Conservation (phyloP, 2,888 invertebrate genomes). For the Anoncus sp. region DNA sequence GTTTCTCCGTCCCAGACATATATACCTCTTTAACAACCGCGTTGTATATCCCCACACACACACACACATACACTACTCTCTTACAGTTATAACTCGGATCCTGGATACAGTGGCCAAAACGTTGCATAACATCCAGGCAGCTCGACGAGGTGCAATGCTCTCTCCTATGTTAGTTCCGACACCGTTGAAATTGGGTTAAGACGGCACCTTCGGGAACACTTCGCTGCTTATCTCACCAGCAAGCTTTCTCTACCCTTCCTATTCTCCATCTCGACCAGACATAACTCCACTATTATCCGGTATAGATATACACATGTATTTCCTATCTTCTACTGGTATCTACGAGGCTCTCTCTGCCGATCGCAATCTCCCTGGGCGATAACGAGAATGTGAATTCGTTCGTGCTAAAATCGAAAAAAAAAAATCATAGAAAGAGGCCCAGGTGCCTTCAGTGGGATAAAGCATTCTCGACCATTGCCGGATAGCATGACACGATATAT, state of each 20-base stretch:
- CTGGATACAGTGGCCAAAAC: slow-evolving; percentile 60
- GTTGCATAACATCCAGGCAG: slow-evolving; percentile 69
- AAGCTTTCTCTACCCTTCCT: slow-evolving; percentile 19
- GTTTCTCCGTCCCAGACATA: slow-evolving; percentile 34
- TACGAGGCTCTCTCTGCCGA: slow-evolving; percentile 10
- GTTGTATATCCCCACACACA: slow-evolving; percentile 25
- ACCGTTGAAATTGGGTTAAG: slow-evolving; percentile 79
- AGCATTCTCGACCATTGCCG: slow-evolving; percentile 12
- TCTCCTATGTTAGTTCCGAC: slow-evolving; percentile 72
- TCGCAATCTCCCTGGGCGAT: slow-evolving; percentile 39
- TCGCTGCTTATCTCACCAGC: slow-evolving; percentile 75
- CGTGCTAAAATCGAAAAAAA: slow-evolving; percentile 13
- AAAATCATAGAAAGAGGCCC: slow-evolving; percentile 5
- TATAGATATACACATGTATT: slow-evolving; percentile 14
- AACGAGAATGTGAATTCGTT: slow-evolving; percentile 44
- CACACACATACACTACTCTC: slow-evolving; percentile 5
- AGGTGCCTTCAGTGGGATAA: background rate
- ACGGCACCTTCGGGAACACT: slow-evolving; percentile 78
- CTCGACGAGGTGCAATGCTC: slow-evolving; percentile 38
- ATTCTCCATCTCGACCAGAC: slow-evolving; percentile 50
- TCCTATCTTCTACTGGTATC: slow-evolving; percentile 8
- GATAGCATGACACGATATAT: slow-evolving; percentile 10
- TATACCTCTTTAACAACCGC: slow-evolving; percentile 44
- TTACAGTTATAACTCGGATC: slow-evolving; percentile 20
- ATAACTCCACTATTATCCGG: slow-evolving; percentile 20